Evolutionary conservation across 2,888 invertebrate genomes (phyloP), one percentile per base, ranked within the genome.

Genomic region (Amiota minor): DNA sequence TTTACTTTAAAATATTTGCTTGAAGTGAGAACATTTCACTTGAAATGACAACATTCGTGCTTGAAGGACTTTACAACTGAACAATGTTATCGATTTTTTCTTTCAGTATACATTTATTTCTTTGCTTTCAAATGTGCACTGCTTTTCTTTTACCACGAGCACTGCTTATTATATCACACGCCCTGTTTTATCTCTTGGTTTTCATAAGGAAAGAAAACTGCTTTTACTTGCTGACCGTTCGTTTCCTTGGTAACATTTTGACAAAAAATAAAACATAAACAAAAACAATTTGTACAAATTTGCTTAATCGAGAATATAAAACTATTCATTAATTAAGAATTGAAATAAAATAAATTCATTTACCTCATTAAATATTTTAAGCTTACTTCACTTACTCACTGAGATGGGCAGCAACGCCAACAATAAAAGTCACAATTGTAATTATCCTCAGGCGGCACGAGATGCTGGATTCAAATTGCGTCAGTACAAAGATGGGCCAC

Each of bases 401-500:
- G 45, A n/a, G 71, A 86, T 86, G 86, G 72, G 82, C 14, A 76
- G 77, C 56, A 59, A 10, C 11, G 59, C 18, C 12, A n/a, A n/a
- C 20, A 20, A 16, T 12, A 59, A 59, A 59, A 59, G 10, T n/a
- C 16, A 80, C 73, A 85, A 82, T 71, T 84, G 83, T 71, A 86
- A 89, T 71, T 89, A 87, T 80, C 87, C 89, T 9, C 83, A 89
- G 76, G 79, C 89, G 61, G 89, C 89, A 68, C 82, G 89, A 16
- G 88, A 88, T 1, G 84, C 88, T 16, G 89, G 90, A 16, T 90
- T 90, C 70, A 86, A 85, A 72, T 75, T 90, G 61, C 82, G 85
- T 0, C 86, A 86, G 64, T 86, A 81, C 65, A 84, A 83, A 47
- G 88, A 89, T 73, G 89, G 89, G 0, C 83, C 85, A 1, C 67